Base-by-base conservation (phyloP, 2,888 invertebrate species). In the Eupithecia exiguata region DNA sequence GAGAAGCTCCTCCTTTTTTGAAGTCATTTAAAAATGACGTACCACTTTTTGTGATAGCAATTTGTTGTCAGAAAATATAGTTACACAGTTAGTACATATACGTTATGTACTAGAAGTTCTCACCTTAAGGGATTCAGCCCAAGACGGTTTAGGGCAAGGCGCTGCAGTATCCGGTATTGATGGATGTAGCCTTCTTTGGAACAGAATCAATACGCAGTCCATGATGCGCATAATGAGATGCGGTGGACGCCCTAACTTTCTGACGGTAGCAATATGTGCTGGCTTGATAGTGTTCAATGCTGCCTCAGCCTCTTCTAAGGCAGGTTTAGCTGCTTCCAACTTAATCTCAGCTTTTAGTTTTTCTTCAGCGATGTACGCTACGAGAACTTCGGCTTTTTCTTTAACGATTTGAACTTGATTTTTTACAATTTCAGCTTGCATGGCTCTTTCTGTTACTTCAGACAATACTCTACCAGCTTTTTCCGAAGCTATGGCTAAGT, bases 141-240 rank as follows among this genome's bases (percentile, higher is more conserved):
- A 99, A 0, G 99, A 99, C 4, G 99, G 99, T 86, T 98, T 99
- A 0, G 98, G 97, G 86, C 98, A 98, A 0, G 97, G 96, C 1
- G 97, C 96, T 43, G 97, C 96, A 0, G 96, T 96, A 87, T 99
- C 99, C 6, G 96, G 95, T 81, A 97, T 96, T 7, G 97, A 96
- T 0, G 97, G 96, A 88, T 98, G 98, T 66, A 99, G 88, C 89
- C 97, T 97, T 77, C 98, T 96, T 94, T 99, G 98, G 88, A 99
- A 99, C 36, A 99, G 92, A 82, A 99, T 97, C 82, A 99, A 88
- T 0, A 99, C 99, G 87, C 98, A 98, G 89, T 99, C 99, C 99
- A 99, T 99, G 82, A 99, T 99, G 78, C 99, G 95, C 99, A 99
- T 98, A 85, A 99, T 99, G 14, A 99, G 95, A 93, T 99, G 99